Evolutionary conservation across 1,140 invertebrate species (phyloP).

Genomic region (Camponotus floridanus): DNA sequence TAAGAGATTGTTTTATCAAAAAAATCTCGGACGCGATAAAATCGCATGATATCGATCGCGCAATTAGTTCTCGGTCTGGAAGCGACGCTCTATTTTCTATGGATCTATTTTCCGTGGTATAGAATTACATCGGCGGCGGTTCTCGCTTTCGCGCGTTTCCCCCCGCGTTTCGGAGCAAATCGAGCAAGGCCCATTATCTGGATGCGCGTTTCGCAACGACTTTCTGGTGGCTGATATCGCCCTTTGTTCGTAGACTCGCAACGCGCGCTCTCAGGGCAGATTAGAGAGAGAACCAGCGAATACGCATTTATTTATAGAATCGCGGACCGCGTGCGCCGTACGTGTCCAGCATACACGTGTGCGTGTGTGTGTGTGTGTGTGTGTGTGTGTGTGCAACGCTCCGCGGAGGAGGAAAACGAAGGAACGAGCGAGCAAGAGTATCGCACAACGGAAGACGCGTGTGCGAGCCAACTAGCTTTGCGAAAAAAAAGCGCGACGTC

Average conservation of each 20-base stretch:
- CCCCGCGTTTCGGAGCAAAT: neutral
- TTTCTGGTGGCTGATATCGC: conserved; percentile 71
- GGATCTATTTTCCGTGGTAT: conserved; percentile 69
- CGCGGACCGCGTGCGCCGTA: conserved; percentile 49
- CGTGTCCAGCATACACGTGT: conserved; percentile 23
- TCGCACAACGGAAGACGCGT: conserved; percentile 70
- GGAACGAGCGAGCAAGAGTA: conserved; percentile 32
- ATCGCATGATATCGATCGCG: conserved; percentile 14
- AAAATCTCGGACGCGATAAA: neutral
- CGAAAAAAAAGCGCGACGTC: conserved; percentile 34
- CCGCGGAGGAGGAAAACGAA: neutral
- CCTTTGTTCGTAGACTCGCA: conserved; percentile 69
- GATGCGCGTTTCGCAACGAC: conserved; percentile 62
- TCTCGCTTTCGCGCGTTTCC: neutral
- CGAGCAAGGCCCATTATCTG: conserved; percentile 25
- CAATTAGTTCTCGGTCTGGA: conserved; percentile 54
- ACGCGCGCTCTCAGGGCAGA: conserved; percentile 69
- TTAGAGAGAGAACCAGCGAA: conserved; percentile 70
- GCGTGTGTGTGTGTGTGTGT: neutral
- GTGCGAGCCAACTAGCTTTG: conserved; percentile 67
- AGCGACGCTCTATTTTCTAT: conserved; percentile 14
- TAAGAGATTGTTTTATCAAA: neutral
- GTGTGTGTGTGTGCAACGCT: neutral
- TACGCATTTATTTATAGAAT: conserved; percentile 80
- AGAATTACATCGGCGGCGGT: conserved; percentile 48